Base-by-base conservation (phyloP, 2,888 invertebrate genomes). In the Ashinkailepas kermadecensis region DNA sequence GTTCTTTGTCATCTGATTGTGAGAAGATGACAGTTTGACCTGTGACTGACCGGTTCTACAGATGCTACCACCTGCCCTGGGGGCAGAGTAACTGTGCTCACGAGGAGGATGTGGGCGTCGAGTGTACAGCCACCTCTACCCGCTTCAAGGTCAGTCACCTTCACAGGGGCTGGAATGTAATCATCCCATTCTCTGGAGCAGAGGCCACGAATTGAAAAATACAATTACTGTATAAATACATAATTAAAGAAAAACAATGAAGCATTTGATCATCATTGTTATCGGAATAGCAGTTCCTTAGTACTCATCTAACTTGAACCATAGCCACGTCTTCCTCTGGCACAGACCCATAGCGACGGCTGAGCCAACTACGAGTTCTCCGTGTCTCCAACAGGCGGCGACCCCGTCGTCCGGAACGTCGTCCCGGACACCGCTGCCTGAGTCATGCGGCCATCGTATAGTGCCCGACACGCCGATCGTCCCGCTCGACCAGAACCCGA, bases 61-160 rank as follows among this genome's bases (percentile, higher is more conserved):
- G 80, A 62, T 80, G 64, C n/a, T 64, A 88, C 21, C 92, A 92
- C 85, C 90, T 90, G 87, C 89, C 90, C 13, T 93, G 92, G 93
- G 92, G 92, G 3, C 89, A 90, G 83, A 90, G 91, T 86, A 93
- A 93, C 86, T 94, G 93, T 86, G 90, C 91, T 82, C 93, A 94
- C 86, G 88, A 89, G 13, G 93, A 94, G 87, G 94, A 94, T 86
- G 93, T 92, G 0, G 91, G 91, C 4, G 89, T 94, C 18, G 86
- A 88, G 83, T 88, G 89, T 85, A 57, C 65, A n/a, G 59, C 59
- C 56, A 13, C 15, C 11, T 39, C 25, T 13, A 39, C 12, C 74
- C 13, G 15, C 12, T 74, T 74, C 25, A 12, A 39, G 39, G 25
- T 39, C 4, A 39, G 39, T 39, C 39, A 39, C 39, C 39, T 39